Evolutionary conservation across 1,140 invertebrate genomes (phyloP).

Genomic region (Notospermus geniculatus): DNA sequence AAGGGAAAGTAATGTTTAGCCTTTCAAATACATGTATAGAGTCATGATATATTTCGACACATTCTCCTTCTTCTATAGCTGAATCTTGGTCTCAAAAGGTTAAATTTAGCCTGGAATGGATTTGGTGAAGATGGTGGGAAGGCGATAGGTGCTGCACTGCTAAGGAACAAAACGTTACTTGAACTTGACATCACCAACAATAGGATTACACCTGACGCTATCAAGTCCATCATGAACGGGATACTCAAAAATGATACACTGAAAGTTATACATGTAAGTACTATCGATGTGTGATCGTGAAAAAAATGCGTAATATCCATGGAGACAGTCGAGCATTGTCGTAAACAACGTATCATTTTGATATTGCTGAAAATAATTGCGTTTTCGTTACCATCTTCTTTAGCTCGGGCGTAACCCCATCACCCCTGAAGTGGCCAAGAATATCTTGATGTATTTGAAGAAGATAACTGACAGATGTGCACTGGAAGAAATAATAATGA

Average conservation of each 20-base stretch:
- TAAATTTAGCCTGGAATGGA: conserved; percentile 9
- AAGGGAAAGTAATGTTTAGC: not conserved
- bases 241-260: not conserved
- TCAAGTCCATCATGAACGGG: conserved; percentile 1
- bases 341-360: not conserved
- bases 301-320: too few relatives aligned
- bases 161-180: not conserved
- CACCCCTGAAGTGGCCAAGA: conserved; percentile 28
- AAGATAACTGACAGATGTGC: too few relatives aligned
- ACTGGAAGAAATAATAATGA: too few relatives aligned
- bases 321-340: not conserved
- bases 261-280: not conserved
- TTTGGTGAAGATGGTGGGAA: conserved; percentile 1
- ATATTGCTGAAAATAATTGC: not conserved
- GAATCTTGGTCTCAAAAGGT: not conserved
- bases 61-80: not conserved
- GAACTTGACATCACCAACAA: conserved; percentile 7
- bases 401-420: conserved; percentile 30
- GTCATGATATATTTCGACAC: not conserved
- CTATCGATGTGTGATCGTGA: too few relatives aligned
- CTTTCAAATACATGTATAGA: not conserved
- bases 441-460: conserved; percentile 15
- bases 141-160: not conserved
- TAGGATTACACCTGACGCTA: not conserved
- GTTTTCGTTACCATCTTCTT: not conserved